Evolutionary conservation across 2,113 vertebrate species (phyloP), one percentile per base, ranked within the genome.

Genomic region (Nipponia nippon): DNA sequence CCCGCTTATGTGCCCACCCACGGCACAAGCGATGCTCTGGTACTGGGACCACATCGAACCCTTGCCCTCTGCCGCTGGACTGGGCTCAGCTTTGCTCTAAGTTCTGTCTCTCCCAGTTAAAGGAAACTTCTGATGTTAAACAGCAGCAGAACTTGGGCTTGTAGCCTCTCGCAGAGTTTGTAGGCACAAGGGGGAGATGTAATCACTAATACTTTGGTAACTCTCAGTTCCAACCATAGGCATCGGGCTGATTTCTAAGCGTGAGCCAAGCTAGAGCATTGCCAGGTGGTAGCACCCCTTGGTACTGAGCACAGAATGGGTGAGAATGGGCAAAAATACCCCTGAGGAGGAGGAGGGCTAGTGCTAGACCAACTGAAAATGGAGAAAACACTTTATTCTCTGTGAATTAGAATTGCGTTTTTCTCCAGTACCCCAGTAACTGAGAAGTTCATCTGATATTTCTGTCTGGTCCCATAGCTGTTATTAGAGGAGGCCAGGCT

Each of bases 401-500:
- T 27, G 7, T 40, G 62, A 56, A 17, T 71, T 30, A 27, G 84
- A 84, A 87, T 22, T 16, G 16, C 10, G 16, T 30, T 93, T 93
- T 77, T 70, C 44, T 58, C 30, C n/a, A 44, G 79, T 52, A 55
- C 53, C 79, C 49, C 55, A 25, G 96, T 87, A 93, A 87, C 85
- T 59, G 88, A 93, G 97, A 87, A 87, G 75, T 86, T 73, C 6
- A 82, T 94, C 83, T 80, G 75, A 71, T 96, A 79, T 81, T 89
- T 95, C 95, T 87, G 14, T 32, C 76, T 84, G 91, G 84, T 96
- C 78, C 89, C 5, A 4, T 97, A 86, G 95, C 96, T 97, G 88
- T 95, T 93, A 93, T 53, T 96, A 92, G 92, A 92, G 83, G 94
- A 96, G 93, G 75, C 83, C 42, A n/a, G 83, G 80, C 92, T 97